These are phyloP conservation scores for Gorsachius goisagi DNA, from an alignment of 2,113 vertebrate genomes.

Conservation along the genomic window DNA sequence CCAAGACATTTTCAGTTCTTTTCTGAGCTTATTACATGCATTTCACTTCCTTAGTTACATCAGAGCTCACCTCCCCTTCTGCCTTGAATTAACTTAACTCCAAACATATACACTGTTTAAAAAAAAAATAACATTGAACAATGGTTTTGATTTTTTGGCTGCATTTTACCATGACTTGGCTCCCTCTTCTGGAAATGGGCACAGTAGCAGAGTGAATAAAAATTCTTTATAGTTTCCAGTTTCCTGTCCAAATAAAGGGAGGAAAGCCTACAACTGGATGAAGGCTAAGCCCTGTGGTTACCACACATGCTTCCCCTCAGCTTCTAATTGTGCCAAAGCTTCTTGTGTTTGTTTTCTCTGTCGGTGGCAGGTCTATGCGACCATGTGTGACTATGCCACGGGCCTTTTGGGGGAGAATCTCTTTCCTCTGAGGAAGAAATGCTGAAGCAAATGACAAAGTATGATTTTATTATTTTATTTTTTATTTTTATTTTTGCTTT, in stretches of 20 bases:
- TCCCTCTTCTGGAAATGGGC: slow-evolving; percentile 43
- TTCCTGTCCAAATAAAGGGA: neutral
- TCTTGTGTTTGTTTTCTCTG: fast-evolving
- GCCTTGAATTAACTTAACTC: neutral
- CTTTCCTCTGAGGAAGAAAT: neutral
- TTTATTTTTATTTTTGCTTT: neutral
- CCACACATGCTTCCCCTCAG: neutral
- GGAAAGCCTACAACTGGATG: neutral
- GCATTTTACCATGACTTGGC: neutral
- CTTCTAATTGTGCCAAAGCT: neutral
- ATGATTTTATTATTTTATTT: neutral
- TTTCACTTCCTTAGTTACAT: neutral
- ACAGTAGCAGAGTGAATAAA: slow-evolving; percentile 8
- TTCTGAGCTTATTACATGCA: neutral
- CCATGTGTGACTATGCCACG: fast-evolving
- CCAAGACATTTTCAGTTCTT: neutral
- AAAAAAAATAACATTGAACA: neutral
- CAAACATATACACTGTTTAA: neutral
- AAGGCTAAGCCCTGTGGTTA: neutral
- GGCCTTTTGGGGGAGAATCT: neutral
- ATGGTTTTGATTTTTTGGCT: neutral
- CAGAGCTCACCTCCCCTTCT: neutral
- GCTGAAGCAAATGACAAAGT: neutral
- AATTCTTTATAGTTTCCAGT: neutral
- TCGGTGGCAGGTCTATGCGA: neutral